Evolutionary conservation across 1,140 invertebrate genomes (phyloP).

Genomic region (Argopecten irradians): DNA sequence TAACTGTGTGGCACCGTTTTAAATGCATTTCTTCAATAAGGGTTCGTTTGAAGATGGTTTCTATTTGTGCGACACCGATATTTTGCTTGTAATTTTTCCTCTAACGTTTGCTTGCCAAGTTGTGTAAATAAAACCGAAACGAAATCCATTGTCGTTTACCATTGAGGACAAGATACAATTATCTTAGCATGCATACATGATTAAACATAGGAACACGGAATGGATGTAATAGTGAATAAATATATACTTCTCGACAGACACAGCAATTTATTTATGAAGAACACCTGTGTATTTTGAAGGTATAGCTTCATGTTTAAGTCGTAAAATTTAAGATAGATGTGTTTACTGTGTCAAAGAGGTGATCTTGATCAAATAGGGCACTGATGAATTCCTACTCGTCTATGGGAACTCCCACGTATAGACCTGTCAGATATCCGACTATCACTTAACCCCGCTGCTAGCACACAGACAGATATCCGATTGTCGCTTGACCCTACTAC

Average conservation of each 20-base stretch:
- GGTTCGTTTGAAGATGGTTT: slow-evolving; percentile 12
- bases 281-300: slow-evolving; percentile 17
- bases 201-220: not conserved
- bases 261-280: slow-evolving; percentile 11
- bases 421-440: not conserved
- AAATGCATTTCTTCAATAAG: not conserved
- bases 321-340: slow-evolving; percentile 19
- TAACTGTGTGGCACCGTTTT: slow-evolving; percentile 7
- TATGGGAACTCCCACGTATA: not conserved
- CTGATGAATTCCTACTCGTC: not conserved
- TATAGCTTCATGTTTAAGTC: not conserved
- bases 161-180: not conserved
- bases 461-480: not conserved
- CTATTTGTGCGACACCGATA: slow-evolving; percentile 15
- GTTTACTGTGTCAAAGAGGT: not conserved
- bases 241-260: not conserved
- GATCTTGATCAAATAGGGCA: not conserved
- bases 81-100: not conserved
- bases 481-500: not conserved
- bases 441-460: not conserved
- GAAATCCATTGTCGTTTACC: slow-evolving; percentile 13
- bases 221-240: not conserved
- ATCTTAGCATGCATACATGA: not conserved
- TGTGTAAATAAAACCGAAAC: not conserved
- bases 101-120: not conserved